Base-by-base conservation (phyloP, 2,113 vertebrate genomes). In the Dunckerocampus dactyliophorus region DNA sequence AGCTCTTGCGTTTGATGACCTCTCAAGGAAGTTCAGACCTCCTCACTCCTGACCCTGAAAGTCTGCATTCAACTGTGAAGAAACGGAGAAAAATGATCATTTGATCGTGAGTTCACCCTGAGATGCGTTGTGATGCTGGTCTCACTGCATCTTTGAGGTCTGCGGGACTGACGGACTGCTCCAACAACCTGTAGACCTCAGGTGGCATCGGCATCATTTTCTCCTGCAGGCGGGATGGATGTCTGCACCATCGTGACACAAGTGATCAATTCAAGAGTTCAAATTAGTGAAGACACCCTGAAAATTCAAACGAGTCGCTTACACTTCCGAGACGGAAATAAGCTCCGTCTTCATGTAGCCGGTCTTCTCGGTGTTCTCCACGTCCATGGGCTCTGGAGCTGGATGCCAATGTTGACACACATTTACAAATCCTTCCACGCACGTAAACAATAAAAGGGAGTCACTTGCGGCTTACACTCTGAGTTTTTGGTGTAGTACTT, bases 301-400 rank as follows among this genome's bases (percentile, higher is more conserved):
- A 17, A 6, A 5, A n/a, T 24, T 28, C 16, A 17, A 47, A 47
- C 13, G 11, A 2, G 5, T 11, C 14, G 90, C 96, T 95, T 89
- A 99, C 97, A 98, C 94, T 94, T 98, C 94, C 34, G 97, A 99
- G 46, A 99, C 93, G 0, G 96, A 98, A 67, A 99, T 99, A 82
- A 99, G 88, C 63, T 95, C 95, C 0, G 96, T 99, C 87, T 92
- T 96, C 89, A 99, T 97, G 85, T 98, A 99, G 63, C 94, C 94
- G 0, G 79, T 90, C 65, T 85, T 89, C 48, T 88, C 88, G 1
- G 85, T 84, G 62, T 88, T 84, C 52, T 95, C 95, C 43, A 95
- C 85, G 62, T 98, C 95, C 96, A 97, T 98, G 0, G 94, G 94
- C 66, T 98, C 97, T 12, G 87, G 67, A 39, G 90, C 96, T 99